These are phyloP conservation scores for Notarius lentiginosus DNA, from an alignment of 2,113 vertebrate species.

Conservation along the genomic window DNA sequence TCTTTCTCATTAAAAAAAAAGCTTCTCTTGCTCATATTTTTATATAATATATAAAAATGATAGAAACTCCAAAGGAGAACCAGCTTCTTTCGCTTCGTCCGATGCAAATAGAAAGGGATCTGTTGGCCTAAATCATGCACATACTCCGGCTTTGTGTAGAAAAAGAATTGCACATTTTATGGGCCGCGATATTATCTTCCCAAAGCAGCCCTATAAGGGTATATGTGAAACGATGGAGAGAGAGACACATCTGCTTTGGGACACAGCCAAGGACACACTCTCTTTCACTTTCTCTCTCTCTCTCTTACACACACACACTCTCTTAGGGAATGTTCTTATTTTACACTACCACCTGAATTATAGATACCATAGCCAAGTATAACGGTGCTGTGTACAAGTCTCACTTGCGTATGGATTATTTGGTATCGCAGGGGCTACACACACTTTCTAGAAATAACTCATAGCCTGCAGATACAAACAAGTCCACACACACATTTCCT, in stretches of 20 bases:
- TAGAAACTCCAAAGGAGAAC: constrained; percentile 53
- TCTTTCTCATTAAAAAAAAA: constrained; percentile 43
- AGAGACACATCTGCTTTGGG: constrained; percentile 55
- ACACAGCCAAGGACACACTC: constrained; percentile 46
- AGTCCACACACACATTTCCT: constrained; percentile 21
- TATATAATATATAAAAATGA: not conserved
- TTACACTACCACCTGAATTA: constrained; percentile 41
- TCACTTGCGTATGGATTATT: constrained; percentile 22
- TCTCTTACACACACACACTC: constrained; percentile 8
- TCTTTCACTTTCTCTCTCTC: not conserved
- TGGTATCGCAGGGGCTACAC: constrained; percentile 25
- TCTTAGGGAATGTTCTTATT: constrained; percentile 26
- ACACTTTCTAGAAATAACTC: constrained; percentile 46
- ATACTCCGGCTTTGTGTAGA: constrained; percentile 44
- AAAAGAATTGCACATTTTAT: constrained; percentile 52
- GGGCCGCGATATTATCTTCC: constrained; percentile 47
- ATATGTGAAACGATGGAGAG: constrained; percentile 6
- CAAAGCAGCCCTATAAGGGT: constrained; percentile 32
- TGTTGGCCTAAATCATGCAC: constrained; percentile 52
- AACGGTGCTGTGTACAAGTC: constrained; percentile 34
- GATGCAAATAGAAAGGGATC: constrained; percentile 46
- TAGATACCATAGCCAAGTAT: constrained; percentile 28
- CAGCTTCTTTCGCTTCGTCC: constrained; percentile 42
- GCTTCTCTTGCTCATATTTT: constrained; percentile 32
- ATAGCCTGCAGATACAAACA: constrained; percentile 26